Evolutionary conservation across 2,797 vertebrate genomes (phyloP), one percentile per base, ranked within the genome.

Genomic region (Enteromius thamalakanensis): DNA sequence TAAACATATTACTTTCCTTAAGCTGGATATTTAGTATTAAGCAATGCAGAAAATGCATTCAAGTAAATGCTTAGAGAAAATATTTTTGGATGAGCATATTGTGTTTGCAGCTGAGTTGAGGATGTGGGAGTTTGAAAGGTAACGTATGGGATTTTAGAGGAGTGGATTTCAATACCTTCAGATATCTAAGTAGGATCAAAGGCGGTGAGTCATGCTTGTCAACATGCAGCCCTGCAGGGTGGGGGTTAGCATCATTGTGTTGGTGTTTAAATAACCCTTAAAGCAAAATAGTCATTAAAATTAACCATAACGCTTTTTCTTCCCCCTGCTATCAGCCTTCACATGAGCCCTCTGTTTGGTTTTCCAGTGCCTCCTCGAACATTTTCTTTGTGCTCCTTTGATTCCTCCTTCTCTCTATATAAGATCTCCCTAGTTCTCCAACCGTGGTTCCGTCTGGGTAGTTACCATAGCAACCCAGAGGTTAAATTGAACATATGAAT

Each of bases 401-500:
- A 21, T 81, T 37, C 76, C 58, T 81, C 10, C 40, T 47, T 76
- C 17, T 45, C 17, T 58, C 78, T 85, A 58, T 85, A 74, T 68
- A 81, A 53, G 53, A 68, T 51, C 29, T 88, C 83, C 32, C 76
- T 82, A 85, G 82, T 68, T 88, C 84, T 84, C 90, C 91, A 92
- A 92, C 90, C 91, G 88, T 91, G 92, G 83, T 90, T 88, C 90
- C 87, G 87, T 89, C 91, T 91, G 87, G 91, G 91, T 92, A 91
- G 94, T 95, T 93, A 91, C 94, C 93, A 95, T 95, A 92, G 95
- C 91, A 95, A 96, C 95, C 83, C 86, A 78, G 84, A 90, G 92
- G 86, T 88, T 84, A 93, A 93, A 87, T 89, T 86, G 88, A 93
- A 93, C 88, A 91, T 94, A 93, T 94, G 91, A 93, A 94, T 93